phyloP scores from a whole-genome alignment of 2,113 vertebrate species.

The Petromus typicus region DNA sequence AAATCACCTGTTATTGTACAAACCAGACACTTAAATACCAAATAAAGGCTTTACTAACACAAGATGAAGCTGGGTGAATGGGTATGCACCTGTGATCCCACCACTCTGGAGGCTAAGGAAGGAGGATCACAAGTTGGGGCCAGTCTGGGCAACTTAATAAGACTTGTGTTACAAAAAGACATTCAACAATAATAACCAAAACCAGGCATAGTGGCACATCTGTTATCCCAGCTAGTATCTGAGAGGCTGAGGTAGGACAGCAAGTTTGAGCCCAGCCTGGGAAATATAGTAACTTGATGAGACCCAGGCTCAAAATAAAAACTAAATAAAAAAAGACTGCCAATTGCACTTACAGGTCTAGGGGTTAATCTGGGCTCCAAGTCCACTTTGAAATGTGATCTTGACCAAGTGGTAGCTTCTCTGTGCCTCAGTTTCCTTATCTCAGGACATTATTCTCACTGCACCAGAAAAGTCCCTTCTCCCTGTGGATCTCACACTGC shows the following conservation, averaged over 20 bases:
- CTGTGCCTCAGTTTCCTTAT: background rate
- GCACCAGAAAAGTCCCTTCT: background rate
- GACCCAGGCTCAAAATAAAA: background rate
- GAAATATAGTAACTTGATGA: background rate
- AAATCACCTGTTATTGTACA: background rate
- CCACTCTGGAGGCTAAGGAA: background rate
- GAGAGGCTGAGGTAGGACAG: background rate
- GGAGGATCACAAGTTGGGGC: background rate
- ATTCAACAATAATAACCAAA: background rate
- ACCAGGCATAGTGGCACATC: background rate
- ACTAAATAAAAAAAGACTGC: background rate
- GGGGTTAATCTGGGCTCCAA: background rate
- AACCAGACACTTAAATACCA: background rate
- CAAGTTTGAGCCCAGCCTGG: background rate
- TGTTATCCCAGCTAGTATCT: background rate
- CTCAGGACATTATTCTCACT: background rate
- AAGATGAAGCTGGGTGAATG: background rate
- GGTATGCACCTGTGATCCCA: background rate
- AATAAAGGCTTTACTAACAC: background rate
- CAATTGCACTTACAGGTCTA: background rate
- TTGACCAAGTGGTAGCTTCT: background rate
- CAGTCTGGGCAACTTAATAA: background rate
- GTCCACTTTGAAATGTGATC: background rate
- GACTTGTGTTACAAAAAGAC: background rate
- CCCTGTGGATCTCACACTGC: background rate